phyloP scores from a whole-genome alignment of 2,888 invertebrate species.

The Abrostola tripartita region DNA sequence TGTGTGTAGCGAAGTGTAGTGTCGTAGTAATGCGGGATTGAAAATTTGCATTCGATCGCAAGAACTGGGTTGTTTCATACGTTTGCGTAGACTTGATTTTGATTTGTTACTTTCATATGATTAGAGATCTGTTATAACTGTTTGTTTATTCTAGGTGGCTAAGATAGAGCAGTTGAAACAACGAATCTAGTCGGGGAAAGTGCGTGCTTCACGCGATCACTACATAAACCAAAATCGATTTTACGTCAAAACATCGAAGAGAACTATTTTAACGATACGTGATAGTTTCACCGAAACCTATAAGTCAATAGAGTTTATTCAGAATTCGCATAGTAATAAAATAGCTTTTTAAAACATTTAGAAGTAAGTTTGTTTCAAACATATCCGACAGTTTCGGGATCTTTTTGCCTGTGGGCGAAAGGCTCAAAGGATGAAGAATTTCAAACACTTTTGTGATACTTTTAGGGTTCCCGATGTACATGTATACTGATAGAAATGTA shows the following conservation, averaged over 20 bases:
- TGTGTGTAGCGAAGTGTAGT: no score
- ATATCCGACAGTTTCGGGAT: slow-evolving; percentile 8
- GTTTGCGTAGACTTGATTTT: no score
- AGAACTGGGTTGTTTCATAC: no score
- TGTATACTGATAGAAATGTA: background rate
- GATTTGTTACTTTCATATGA: background rate
- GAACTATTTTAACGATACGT: slow-evolving; percentile 33
- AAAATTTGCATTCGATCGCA: no score
- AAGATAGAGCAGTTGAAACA: slow-evolving; percentile 59
- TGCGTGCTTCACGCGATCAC: slow-evolving; percentile 72
- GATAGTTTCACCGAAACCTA: slow-evolving; percentile 14
- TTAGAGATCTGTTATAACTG: slow-evolving; percentile 15
- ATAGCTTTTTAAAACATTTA: slow-evolving; percentile 4
- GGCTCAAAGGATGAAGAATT: slow-evolving; percentile 14
- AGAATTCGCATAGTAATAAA: background rate
- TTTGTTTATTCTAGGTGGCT: slow-evolving; percentile 17
- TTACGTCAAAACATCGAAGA: slow-evolving; percentile 58
- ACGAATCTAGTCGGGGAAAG: slow-evolving; percentile 39
- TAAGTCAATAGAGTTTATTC: slow-evolving; percentile 2
- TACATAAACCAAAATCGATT: slow-evolving; percentile 67
- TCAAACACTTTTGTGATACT: slow-evolving; percentile 10
- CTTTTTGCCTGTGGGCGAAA: slow-evolving; percentile 11
- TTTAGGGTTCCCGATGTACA: background rate
- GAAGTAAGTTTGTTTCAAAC: slow-evolving; percentile 7
- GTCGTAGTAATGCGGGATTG: no score